Evolutionary conservation across 2,113 vertebrate genomes (phyloP), one percentile per base, ranked within the genome.

Genomic region (Pithys albifrons): DNA sequence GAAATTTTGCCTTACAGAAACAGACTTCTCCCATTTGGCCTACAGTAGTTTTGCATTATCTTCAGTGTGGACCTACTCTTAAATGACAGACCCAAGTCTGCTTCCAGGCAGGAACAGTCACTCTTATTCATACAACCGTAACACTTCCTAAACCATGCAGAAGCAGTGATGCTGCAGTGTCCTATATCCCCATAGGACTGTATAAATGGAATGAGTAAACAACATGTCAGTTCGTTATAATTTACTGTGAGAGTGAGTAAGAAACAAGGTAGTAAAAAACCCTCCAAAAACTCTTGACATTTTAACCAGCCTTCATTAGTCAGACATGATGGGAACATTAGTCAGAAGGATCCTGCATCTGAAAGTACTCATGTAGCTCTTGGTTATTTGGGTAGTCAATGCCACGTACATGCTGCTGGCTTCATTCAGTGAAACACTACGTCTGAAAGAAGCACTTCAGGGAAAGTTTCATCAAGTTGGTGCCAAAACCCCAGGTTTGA

Each of bases 271-370:
- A 67, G 62, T 80, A 51, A 85, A 87, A 77, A 62, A 19, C 0
- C 1, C 18, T n/a, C 2, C 5, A 10, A 73, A 87, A 83, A 19
- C 46, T 83, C 72, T 64, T 88, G 85, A 90, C 82, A 93, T 94
- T 89, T 96, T 90, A 91, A 77, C 65, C 7, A 18, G 17, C 20
- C 37, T 19, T 96, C 31, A 46, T 86, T 95, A 96, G 45, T 92
- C 85, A 96, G 69, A 27, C 33, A 27, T 19, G 49, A 86, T 11
- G 91, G 27, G 49, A 92, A 48, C 65, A 81, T 88, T 71, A 96
- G 85, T 95, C 82, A 88, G 67, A 80, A 81, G 65, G n/a, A 85
- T 83, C 22, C 33, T 71, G 14, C 48, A 71, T 88, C 65, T 78
- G 75, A 77, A 92, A 70, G 79, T 45, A 59, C n/a, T 93, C 27